Base-by-base conservation (phyloP, 1,140 invertebrate species). In the Drosophila nannoptera region DNA sequence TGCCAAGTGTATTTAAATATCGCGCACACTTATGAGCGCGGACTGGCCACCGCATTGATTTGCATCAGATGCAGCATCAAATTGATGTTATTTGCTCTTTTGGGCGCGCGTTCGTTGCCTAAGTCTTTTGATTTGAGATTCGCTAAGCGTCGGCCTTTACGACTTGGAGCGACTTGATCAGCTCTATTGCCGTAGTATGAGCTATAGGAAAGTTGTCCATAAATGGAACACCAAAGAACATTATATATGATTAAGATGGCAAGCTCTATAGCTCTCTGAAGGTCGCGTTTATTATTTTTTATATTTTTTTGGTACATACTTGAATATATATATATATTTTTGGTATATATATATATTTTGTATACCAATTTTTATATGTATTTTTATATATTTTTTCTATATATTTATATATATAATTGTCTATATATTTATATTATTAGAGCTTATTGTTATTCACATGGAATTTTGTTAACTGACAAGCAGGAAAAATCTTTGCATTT, bases 21-120 rank as follows among this genome's bases (percentile, higher is more conserved):
- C 49, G 50, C 46, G 42, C 31, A 8, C 14, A 40, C 48, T 55
- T 55, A 46, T 45, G 14, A n/a, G 38, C n/a, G n/a, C 36, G 43
- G 48, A 40, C 62, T 74, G 76, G 61, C 76, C 76, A 60, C 53
- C 50, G 69, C 42, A 68, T 76, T 54, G 72, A 75, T 81, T 80
- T 80, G 77, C 77, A 80, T 80, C 68, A 36, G 45, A 61, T 38
- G 31, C 16, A 38, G n/a, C 61, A 52, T 35, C 45, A 14, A 81
- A 77, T 81, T 81, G 68, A 80, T 78, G 77, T 62, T 64, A 58
- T 69, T 69, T 58, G 61, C 61, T 69, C 61, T 58, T 69, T 64
- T 64, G 36, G 66, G 66, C 32, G 32, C 31, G 60, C 53, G 68
- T 71, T 74, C 62, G 70, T 63, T 63, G 78, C 29, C 54, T 75